Percentiles rank a stretch among this genome's conserved stretches.
Evolutionary conservation across 2,888 invertebrate species (phyloP).

Genomic region (Eupithecia tripunctaria): DNA sequence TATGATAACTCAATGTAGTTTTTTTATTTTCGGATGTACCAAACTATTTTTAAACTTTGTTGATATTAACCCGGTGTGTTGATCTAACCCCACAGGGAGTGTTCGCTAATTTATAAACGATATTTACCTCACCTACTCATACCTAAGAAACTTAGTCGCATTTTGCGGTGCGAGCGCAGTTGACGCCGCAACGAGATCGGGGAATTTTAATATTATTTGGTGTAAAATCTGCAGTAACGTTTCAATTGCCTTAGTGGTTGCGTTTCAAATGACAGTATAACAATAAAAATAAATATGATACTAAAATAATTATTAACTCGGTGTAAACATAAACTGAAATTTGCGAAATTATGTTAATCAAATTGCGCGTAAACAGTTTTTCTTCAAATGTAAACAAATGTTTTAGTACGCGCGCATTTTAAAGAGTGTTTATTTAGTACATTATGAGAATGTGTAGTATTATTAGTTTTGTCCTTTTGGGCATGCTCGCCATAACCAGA

Average conservation of each 20-base stretch:
- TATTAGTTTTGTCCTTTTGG: conserved; percentile 16
- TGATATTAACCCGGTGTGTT: not conserved
- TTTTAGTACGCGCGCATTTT: not conserved
- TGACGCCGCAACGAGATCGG: not conserved
- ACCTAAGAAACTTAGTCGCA: not conserved
- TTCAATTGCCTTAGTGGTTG: not conserved
- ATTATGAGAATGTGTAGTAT: conserved; percentile 20
- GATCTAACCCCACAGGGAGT: not conserved
- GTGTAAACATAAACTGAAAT: not conserved
- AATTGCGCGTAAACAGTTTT: not conserved
- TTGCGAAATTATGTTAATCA: not conserved
- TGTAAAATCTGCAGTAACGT: not conserved
- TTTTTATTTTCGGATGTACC: not conserved
- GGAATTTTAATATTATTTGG: not conserved
- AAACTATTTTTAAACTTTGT: not conserved
- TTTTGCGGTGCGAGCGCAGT: not conserved
- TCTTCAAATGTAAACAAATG: not conserved
- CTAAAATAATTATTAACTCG: not conserved
- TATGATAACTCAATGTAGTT: not conserved
- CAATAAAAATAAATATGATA: not conserved
- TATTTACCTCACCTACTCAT: not conserved
- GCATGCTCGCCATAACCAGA: conserved; percentile 6
- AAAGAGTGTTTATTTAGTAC: not conserved
- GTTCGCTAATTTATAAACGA: not conserved
- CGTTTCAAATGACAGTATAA: not conserved